Base-by-base conservation (phyloP, 2,113 vertebrate species). In the Neomonachus schauinslandi region DNA sequence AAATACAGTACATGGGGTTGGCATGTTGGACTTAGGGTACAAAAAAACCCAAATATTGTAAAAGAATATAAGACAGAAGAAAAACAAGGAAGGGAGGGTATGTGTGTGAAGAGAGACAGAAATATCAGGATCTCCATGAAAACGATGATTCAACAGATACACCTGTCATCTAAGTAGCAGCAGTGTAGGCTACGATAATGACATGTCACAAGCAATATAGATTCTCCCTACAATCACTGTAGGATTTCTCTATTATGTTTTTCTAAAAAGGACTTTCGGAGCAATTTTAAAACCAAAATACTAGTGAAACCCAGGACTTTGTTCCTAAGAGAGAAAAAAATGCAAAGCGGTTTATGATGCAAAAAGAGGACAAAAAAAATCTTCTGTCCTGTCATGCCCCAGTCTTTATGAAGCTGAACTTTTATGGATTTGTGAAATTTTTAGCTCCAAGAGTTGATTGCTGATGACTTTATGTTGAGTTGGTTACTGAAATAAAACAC, bases 121-220 rank as follows among this genome's bases (percentile, higher is more conserved):
- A 55, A 22, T 22, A 2, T 31, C 11, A 16, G 31, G 31, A 15
- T 1, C n/a, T 21, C 46, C 49, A 5, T 39, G 26, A 65, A 69
- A 51, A 85, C 8, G 42, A 19, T 3, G 33, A 59, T 12, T 3
- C 24, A 11, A 42, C 19, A 24, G 7, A 7, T 7, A 42, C 10
- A 14, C 39, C 31, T 21, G n/a, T n/a, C 14, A 26, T 61, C n/a
- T 10, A 36, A 31, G 49, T 0, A 39, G 86, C 24, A 12, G 33
- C 2, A n/a, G 19, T 2, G 28, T 14, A 7, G 49, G 49, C 9
- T 33, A 31, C 5, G 8, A 28, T 3, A 5, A 2, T 3, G n/a
- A 63, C n/a, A 2, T 18, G 16, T 15, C 24, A 39, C 31, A 59
- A 36, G 26, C 36, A 36, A 59, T 24, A 69, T 4, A 19, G 12